A percentile compares a stretch with the other conserved stretches of the same genome.
Conservation (phyloP, 2,797 vertebrate species). For the Chaetophractus vellerosus region DNA sequence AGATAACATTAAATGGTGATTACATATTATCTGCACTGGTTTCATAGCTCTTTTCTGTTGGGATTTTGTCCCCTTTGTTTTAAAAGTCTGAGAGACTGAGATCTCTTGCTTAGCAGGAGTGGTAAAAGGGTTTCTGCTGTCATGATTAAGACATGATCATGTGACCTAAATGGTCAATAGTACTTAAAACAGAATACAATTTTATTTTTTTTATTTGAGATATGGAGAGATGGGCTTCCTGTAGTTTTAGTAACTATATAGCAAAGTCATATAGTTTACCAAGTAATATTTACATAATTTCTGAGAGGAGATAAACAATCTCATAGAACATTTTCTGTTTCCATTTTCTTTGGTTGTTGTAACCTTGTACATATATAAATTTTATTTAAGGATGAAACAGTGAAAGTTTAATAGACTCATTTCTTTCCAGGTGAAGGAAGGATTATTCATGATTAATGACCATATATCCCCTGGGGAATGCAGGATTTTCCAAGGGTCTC, state of each 20-base stretch:
- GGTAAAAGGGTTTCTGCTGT: not conserved
- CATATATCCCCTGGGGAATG: not conserved
- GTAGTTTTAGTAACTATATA: constrained; percentile 33
- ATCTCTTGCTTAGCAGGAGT: constrained; percentile 37
- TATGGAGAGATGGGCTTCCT: not conserved
- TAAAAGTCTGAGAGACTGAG: not conserved
- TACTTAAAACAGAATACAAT: not conserved
- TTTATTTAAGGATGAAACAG: constrained; percentile 40
- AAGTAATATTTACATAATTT: constrained; percentile 45
- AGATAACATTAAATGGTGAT: not conserved
- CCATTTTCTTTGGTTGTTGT: not conserved
- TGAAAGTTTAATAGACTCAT: constrained; percentile 22
- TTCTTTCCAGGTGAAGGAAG: constrained; percentile 20
- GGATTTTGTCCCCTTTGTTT: not conserved
- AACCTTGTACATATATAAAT: constrained; percentile 41
- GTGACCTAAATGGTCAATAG: not conserved
- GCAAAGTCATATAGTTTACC: constrained; percentile 35
- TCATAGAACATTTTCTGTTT: constrained; percentile 23
- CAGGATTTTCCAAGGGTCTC: not conserved
- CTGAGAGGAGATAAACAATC: constrained; percentile 24
- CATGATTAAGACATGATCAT: not conserved
- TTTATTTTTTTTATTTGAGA: constrained; percentile 41
- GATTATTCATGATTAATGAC: not conserved
- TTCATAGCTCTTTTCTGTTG: constrained; percentile 11
- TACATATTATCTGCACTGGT: not conserved